Evolutionary conservation across 2,113 vertebrate species (phyloP).

Genomic region (Ceyx margarethae): DNA sequence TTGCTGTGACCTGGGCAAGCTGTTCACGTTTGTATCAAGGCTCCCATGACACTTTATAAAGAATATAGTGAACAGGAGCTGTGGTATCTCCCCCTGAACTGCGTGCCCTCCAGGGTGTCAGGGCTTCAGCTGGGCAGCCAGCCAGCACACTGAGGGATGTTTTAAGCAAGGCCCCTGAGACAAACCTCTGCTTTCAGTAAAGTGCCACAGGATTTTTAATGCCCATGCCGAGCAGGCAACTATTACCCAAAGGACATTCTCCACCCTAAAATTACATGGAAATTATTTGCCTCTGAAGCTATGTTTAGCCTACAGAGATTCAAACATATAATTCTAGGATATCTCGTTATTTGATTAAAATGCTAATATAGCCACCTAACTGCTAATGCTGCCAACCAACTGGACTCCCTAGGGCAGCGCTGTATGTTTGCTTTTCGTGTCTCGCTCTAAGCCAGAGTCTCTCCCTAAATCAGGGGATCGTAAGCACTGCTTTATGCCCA

Average conservation of each 20-base stretch:
- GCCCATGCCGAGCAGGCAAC: slow-evolving; percentile 56
- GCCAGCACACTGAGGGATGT: background rate
- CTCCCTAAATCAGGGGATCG: background rate
- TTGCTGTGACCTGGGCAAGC: background rate
- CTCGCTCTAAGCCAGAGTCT: slow-evolving; percentile 19
- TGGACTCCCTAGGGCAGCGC: background rate
- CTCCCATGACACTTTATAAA: background rate
- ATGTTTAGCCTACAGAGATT: slow-evolving; percentile 68
- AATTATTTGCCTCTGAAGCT: slow-evolving; percentile 69
- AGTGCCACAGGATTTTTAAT: slow-evolving; percentile 62
- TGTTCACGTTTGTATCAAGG: background rate
- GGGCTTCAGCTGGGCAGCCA: background rate
- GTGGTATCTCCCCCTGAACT: background rate
- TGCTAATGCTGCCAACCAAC: slow-evolving; percentile 39
- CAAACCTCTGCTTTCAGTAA: slow-evolving; percentile 64
- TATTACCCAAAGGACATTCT: slow-evolving; percentile 59
- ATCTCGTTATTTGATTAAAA: slow-evolving; percentile 71
- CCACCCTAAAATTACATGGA: slow-evolving; percentile 69
- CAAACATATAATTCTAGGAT: slow-evolving; percentile 67
- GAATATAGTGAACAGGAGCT: background rate
- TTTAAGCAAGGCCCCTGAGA: slow-evolving; percentile 47
- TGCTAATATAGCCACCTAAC: slow-evolving; percentile 64
- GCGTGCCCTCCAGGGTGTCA: background rate
- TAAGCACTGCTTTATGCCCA: background rate
- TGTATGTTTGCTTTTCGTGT: slow-evolving; percentile 26